Conservation (phyloP, 2,797 vertebrate genomes). For the Protonibea diacanthus region DNA sequence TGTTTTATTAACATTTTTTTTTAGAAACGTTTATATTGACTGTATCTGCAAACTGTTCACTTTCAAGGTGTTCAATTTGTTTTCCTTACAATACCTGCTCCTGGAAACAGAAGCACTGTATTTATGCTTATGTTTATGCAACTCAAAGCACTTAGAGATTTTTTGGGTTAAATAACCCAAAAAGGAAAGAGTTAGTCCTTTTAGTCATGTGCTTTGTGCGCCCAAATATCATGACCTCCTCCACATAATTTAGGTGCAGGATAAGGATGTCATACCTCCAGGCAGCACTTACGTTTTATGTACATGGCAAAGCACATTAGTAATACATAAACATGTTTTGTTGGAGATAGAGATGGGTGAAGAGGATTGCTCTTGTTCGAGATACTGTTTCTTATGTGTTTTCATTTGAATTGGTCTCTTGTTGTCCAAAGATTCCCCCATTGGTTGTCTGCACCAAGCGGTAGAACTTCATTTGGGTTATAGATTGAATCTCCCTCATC, state of each 20-base stretch:
- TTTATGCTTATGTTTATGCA: not conserved
- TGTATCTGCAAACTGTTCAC: not conserved
- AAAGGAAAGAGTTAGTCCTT: not conserved
- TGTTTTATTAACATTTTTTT: not conserved
- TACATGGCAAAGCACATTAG: not conserved
- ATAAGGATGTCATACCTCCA: not conserved
- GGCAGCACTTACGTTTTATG: not conserved
- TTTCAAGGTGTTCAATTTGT: not conserved
- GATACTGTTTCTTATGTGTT: conserved; percentile 3
- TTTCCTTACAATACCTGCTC: not conserved
- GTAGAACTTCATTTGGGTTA: conserved; percentile 34
- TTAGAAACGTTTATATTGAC: not conserved
- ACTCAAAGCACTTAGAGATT: not conserved
- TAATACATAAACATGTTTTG: not conserved
- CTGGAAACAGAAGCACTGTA: not conserved
- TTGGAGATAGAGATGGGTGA: not conserved
- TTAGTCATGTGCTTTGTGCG: not conserved
- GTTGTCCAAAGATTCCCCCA: not conserved
- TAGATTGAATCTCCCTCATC: conserved; percentile 1
- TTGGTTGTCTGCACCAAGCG: not conserved
- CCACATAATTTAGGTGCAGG: not conserved
- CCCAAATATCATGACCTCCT: not conserved
- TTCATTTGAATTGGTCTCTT: conserved; percentile 10
- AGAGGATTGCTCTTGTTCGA: not conserved
- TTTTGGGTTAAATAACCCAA: not conserved